Base-by-base conservation (phyloP, 2,888 invertebrate genomes). In the Leucania comma region DNA sequence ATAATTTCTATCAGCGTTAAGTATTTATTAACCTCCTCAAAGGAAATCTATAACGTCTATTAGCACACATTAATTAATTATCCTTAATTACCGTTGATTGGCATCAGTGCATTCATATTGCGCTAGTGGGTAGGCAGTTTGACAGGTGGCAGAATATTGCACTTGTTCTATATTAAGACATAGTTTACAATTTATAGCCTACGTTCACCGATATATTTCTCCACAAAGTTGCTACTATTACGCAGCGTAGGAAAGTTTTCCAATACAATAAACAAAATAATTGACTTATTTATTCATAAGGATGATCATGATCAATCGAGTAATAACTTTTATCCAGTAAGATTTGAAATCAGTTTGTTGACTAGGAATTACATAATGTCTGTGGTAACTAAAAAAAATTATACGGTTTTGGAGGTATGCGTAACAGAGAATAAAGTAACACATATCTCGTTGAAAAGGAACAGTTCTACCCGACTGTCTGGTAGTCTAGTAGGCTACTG, bases 1-100 rank as follows among this genome's bases (percentile, higher is more conserved):
- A 12, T 22, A 12, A 24, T 26, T 20, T 54, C 0, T 10, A 54
- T 54, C 20, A 54, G 54, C 17, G 1, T 5, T 17, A 3, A 38
- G 3, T 54, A 32, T 2, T 17, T 12, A 46, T 26, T 54, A 71
- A 20, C 4, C 14, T 42, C 32, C 29, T 12, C 24, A 68, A 24
- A 32, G 51, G 26, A 75, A 77, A 68, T 69, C 48, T 63, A 70
- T 64, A 29, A 14, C 22, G 29, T 53, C 12, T 4, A 57, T 35
- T 66, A 78, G 53, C 72, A 68, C 67, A 75, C n/a, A 24, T 53
- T 62, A 48, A 81, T 77, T 63, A 77, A 60, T 57, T 69, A 81
- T 60, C 1, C 38, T 63, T 82, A 72, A 82, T 60, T 66, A 78
- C 32, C 51, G 22, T 72, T 78, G 48, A 71, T 78, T 72, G 46